phyloP scores from a whole-genome alignment of 2,888 invertebrate genomes.

The Cataglyphis livida region DNA sequence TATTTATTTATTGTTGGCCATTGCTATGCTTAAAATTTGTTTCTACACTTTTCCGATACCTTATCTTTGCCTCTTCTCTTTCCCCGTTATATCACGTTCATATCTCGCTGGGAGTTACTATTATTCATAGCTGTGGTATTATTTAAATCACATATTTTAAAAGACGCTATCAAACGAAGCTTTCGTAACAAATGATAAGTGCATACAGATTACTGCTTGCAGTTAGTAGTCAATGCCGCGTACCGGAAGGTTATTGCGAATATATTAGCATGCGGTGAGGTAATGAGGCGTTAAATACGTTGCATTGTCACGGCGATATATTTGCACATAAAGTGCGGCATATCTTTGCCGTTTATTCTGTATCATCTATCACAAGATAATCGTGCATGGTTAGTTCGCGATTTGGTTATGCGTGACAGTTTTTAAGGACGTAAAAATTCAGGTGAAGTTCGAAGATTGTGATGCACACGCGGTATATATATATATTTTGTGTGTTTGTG shows the following conservation, averaged over 20 bases:
- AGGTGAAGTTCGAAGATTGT: slow-evolving; percentile 9
- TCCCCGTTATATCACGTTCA: not conserved
- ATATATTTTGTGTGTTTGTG: not conserved
- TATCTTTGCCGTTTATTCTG: slow-evolving; percentile 14
- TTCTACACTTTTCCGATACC: not conserved
- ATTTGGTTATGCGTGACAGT: slow-evolving; percentile 19
- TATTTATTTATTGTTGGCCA: not conserved
- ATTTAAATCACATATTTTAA: not conserved
- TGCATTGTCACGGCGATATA: slow-evolving; percentile 25
- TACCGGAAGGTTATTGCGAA: slow-evolving; percentile 32
- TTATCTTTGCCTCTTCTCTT: not conserved
- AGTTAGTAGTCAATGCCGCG: slow-evolving; percentile 26
- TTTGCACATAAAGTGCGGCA: slow-evolving; percentile 18
- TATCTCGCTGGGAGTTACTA: not conserved
- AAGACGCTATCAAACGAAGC: not conserved
- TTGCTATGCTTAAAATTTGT: not conserved
- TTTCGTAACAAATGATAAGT: not conserved
- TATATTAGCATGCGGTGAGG: slow-evolving; percentile 33
- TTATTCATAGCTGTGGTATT: not conserved
- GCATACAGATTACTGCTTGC: not conserved
- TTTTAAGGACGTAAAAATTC: slow-evolving; percentile 14
- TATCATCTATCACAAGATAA: slow-evolving; percentile 20
- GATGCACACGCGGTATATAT: not conserved
- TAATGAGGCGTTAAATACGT: slow-evolving; percentile 51
- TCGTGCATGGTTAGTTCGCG: not conserved